phyloP scores from a whole-genome alignment of 2,113 vertebrate genomes.

The Laticauda laticaudata region DNA sequence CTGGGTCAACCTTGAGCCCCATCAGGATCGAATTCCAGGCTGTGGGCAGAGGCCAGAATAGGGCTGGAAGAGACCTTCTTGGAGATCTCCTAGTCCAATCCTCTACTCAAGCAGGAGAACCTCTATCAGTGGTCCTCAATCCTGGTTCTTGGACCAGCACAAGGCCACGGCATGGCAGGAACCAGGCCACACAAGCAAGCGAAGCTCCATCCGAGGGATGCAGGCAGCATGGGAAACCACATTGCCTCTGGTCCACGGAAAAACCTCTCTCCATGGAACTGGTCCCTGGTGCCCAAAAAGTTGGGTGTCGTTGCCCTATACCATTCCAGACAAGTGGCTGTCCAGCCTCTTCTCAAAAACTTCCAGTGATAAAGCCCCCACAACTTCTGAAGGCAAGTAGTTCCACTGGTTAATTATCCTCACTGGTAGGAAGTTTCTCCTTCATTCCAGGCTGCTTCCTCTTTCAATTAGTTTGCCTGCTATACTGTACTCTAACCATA shows the following conservation, averaged over 20 bases:
- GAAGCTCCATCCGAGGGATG: no score
- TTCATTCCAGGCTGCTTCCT: background rate
- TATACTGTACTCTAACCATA: background rate
- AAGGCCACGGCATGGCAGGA: no score
- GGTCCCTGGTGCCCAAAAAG: no score
- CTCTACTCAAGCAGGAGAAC: background rate
- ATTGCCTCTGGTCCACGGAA: fast-evolving
- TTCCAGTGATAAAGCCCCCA: background rate
- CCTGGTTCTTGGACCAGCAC: no score
- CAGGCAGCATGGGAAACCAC: no score
- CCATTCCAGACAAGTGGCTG: background rate
- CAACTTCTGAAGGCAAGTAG: background rate
- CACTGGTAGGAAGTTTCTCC: background rate
- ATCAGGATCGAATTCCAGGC: background rate
- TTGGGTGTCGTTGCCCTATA: no score
- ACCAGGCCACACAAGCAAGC: no score
- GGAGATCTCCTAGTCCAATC: background rate
- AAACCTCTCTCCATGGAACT: no score
- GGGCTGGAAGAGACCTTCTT: background rate
- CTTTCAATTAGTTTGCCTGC: background rate
- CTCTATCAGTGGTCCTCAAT: background rate
- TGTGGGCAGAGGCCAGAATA: background rate
- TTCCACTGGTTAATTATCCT: background rate
- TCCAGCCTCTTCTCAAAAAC: background rate
- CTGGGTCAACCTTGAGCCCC: background rate